These are phyloP conservation scores for Lophotriccus pileatus DNA, from an alignment of 2,797 vertebrate species.

Conservation along the genomic window DNA sequence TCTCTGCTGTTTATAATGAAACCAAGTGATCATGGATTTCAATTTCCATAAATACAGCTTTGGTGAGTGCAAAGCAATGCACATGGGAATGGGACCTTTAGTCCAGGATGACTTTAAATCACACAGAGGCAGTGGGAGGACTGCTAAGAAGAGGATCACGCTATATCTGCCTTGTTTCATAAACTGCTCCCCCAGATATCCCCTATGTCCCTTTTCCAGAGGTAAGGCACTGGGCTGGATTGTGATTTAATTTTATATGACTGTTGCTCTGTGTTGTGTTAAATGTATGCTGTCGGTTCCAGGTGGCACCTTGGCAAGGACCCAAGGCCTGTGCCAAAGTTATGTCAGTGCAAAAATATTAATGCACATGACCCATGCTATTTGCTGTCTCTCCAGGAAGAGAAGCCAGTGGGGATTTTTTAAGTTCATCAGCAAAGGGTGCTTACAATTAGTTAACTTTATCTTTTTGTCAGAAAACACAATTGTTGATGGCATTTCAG, in stretches of 20 bases:
- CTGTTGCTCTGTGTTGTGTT: conserved; percentile 40
- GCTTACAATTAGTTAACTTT: conserved; percentile 49
- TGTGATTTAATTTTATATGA: conserved; percentile 49
- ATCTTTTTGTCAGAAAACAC: conserved; percentile 43
- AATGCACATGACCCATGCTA: conserved; percentile 15
- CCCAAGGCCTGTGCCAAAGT: conserved; percentile 41
- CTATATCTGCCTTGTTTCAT: not conserved
- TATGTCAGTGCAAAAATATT: conserved; percentile 47
- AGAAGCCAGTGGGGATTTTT: conserved; percentile 1
- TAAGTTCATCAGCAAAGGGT: conserved; percentile 2
- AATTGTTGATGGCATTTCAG: conserved; percentile 46
- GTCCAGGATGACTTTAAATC: not conserved
- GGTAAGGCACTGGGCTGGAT: not conserved
- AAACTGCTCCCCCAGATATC: not conserved
- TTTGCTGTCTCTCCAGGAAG: conserved; percentile 21
- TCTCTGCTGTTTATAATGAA: not conserved
- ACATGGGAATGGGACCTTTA: not conserved
- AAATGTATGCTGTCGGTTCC: conserved; percentile 42
- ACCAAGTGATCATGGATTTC: not conserved
- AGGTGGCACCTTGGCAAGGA: conserved; percentile 55
- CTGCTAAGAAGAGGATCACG: not conserved
- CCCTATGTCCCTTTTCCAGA: not conserved
- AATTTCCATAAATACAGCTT: not conserved
- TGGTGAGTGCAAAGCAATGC: not conserved
- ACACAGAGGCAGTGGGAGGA: not conserved